Evolutionary conservation across 2,888 invertebrate species (phyloP), one percentile per base, ranked within the genome.

Genomic region (Cantharis rustica): DNA sequence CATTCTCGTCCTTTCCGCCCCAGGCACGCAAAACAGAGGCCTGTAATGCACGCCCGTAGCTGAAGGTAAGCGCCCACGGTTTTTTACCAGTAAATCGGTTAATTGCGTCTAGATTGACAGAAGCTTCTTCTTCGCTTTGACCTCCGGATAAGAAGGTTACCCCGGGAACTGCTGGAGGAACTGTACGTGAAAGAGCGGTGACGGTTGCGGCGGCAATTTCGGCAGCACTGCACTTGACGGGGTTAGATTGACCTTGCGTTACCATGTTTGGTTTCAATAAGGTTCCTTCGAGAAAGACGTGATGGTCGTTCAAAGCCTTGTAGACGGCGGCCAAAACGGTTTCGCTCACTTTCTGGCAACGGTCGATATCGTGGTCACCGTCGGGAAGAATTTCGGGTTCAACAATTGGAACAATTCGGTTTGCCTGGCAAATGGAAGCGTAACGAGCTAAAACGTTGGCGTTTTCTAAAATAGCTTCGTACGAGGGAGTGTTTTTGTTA

Each of bases 181-280:
- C 97, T 79, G 96, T 96, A 85, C 98, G 92, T 83, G 94, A 92
- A 73, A 98, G 91, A 81, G 98, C 97, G 71, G 93, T 93, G 73
- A 98, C 96, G 11, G 98, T 98, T 72, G 98, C 98, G 79, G 92
- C 90, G 13, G 95, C 98, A 81, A 97, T 93, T 86, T 98, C 94
- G 85, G 92, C 91, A 10, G 96, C 91, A 4, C 79, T 69, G 13
- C 68, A 68, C 26, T 79, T 80, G 4, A 93, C 88, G 97, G 97
- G n/a, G 96, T 96, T 81, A 97, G 97, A 89, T 68, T 81, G 81
- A 13, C 82, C 82, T 11, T 74, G 72, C 1, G 81, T 87, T 71
- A 97, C 97, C 98, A 98, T 98, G 92, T 98, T 98, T 77, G 98
- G 98, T 89, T 98, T 98, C 84, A 98, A 92, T 27, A 98, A 92